Evolutionary conservation across 2,888 invertebrate species (phyloP).

Genomic region (Limnephilus lunatus): DNA sequence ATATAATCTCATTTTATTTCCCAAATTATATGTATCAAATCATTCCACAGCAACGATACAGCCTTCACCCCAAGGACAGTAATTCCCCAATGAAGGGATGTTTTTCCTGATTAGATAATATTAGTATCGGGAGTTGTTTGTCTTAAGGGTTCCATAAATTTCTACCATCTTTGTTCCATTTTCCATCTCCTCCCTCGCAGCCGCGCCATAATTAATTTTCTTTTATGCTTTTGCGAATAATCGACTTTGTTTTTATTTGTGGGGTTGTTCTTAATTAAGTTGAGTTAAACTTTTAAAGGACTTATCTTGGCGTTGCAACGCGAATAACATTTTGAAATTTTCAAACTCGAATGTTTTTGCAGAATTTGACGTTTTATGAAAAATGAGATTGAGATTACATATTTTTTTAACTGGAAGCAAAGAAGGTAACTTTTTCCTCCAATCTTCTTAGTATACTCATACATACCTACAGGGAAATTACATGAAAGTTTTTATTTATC

Average conservation of each 20-base stretch:
- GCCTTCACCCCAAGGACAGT: not conserved
- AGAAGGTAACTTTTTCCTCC: not conserved
- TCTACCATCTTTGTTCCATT: not conserved
- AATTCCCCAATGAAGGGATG: constrained; percentile 11
- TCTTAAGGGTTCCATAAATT: constrained; percentile 32
- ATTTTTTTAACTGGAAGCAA: not conserved
- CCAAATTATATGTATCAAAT: constrained; percentile 11
- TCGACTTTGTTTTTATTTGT: constrained; percentile 2
- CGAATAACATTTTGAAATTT: not conserved
- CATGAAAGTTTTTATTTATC: too few species aligned
- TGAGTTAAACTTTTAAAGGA: not conserved
- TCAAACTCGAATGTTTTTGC: not conserved
- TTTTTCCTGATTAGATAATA: constrained; percentile 27
- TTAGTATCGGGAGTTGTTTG: constrained; percentile 27
- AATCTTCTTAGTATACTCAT: not conserved
- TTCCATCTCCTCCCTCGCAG: not conserved
- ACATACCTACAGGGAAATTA: too few species aligned
- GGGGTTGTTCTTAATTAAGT: not conserved
- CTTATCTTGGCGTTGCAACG: not conserved
- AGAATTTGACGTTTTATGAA: not conserved
- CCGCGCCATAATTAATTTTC: not conserved
- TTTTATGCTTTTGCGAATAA: constrained; percentile 15
- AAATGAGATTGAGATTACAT: not conserved
- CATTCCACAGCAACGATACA: not conserved
- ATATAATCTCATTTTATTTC: constrained; percentile 6